phyloP scores from a whole-genome alignment of 2,888 invertebrate species.

The Sesamia inferens region DNA sequence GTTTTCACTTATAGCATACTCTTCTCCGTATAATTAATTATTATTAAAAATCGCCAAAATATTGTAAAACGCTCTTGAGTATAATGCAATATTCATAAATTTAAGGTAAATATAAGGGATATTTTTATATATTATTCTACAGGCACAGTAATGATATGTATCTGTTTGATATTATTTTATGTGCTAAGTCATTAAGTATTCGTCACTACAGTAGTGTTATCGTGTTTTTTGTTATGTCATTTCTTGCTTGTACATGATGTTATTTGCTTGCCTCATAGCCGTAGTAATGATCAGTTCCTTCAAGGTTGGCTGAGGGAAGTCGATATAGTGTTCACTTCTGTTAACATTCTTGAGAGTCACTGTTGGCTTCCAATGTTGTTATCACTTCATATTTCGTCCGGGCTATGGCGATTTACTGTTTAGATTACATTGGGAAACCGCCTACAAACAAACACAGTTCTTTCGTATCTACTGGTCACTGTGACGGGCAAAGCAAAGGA shows the following conservation, averaged over 20 bases:
- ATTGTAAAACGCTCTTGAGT: slow-evolving; percentile 64
- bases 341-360: slow-evolving; percentile 67
- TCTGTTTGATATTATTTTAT: slow-evolving; percentile 77
- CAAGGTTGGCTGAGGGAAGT: slow-evolving; percentile 50
- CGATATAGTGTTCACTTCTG: slow-evolving; percentile 59
- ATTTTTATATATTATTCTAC: slow-evolving; percentile 78
- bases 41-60: slow-evolving; percentile 63
- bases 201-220: slow-evolving; percentile 56
- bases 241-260: slow-evolving; percentile 46
- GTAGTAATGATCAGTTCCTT: slow-evolving; percentile 52
- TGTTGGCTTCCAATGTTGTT: slow-evolving; percentile 60
- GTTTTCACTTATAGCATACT: slow-evolving; percentile 51
- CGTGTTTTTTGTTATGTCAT: slow-evolving; percentile 65
- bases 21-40: slow-evolving; percentile 46
- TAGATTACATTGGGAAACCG: slow-evolving; percentile 70
- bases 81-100: slow-evolving; percentile 66
- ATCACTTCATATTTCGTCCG: slow-evolving; percentile 72
- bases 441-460: slow-evolving; percentile 66
- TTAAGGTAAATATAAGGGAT: slow-evolving; percentile 70
- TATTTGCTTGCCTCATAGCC: slow-evolving; percentile 54
- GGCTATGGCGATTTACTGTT: slow-evolving; percentile 78
- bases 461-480: slow-evolving; percentile 37
- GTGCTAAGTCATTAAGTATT: slow-evolving; percentile 73
- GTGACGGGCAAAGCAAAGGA: slow-evolving; percentile 37
- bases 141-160: slow-evolving; percentile 89